phyloP scores from a whole-genome alignment of 1,140 invertebrate genomes.

The Archivesica marissinica region DNA sequence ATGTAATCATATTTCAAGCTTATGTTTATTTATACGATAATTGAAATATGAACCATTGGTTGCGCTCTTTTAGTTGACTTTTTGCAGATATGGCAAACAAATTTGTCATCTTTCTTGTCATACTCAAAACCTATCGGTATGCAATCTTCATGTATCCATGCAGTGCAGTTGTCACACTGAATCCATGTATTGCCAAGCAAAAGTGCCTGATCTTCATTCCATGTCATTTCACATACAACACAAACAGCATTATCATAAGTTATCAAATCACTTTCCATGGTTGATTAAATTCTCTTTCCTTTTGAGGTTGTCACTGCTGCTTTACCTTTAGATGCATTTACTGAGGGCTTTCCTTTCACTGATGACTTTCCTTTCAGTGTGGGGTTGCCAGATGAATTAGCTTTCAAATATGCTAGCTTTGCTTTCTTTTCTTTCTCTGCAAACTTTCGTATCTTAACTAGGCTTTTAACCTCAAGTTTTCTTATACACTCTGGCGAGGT shows the following conservation, averaged over 20 bases:
- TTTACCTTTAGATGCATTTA: neutral
- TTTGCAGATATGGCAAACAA: no score
- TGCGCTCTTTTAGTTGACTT: no score
- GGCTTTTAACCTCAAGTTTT: conserved; percentile 35
- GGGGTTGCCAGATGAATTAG: neutral
- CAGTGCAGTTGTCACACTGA: conserved; percentile 24
- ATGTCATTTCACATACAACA: conserved; percentile 43
- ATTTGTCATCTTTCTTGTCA: neutral
- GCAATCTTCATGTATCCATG: conserved; percentile 44
- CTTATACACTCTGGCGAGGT: conserved; percentile 36
- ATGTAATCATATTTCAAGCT: no score
- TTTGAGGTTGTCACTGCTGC: no score
- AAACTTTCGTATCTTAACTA: conserved; percentile 49
- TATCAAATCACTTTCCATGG: neutral
- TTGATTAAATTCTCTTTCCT: neutral
- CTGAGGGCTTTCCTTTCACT: neutral
- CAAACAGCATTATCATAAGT: neutral
- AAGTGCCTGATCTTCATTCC: conserved; percentile 36
- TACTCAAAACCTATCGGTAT: conserved; percentile 5
- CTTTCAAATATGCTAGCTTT: conserved; percentile 27
- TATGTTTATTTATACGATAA: no score
- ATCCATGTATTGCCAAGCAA: conserved; percentile 48
- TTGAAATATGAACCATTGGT: no score
- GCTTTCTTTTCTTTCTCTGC: conserved; percentile 34
- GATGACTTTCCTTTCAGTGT: neutral